A percentile compares a stretch with the other conserved stretches of the same genome.
Evolutionary conservation across 2,888 invertebrate genomes (phyloP).

Genomic region (Hyposoter didymator): DNA sequence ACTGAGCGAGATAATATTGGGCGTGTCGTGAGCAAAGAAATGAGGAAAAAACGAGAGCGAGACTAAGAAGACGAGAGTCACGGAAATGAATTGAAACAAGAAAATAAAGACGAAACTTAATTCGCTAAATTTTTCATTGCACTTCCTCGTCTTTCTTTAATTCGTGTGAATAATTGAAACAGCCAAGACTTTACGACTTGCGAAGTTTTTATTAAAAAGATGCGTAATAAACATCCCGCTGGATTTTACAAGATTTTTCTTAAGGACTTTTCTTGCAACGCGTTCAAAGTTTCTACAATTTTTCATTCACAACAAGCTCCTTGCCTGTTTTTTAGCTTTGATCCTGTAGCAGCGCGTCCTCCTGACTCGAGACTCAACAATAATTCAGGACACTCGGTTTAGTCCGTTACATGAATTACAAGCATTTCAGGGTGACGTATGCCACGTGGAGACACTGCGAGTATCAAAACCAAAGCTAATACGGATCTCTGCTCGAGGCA

Average conservation of each 20-base stretch:
- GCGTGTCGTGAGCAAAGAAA: constrained; percentile 8
- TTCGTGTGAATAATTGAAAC: constrained; percentile 77
- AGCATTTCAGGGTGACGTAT: constrained; percentile 1
- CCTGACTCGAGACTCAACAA: constrained; percentile 45
- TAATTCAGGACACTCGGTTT: constrained; percentile 48
- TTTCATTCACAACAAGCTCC: neutral
- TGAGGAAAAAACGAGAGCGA: neutral
- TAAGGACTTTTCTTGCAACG: neutral
- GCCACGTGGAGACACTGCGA: constrained; percentile 6
- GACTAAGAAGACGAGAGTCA: neutral
- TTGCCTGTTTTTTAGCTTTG: constrained; percentile 8
- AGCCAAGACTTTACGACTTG: constrained; percentile 69
- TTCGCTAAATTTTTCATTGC: constrained; percentile 31
- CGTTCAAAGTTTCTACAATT: neutral
- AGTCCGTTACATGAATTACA: constrained; percentile 39
- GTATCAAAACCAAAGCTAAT: too few relatives aligned
- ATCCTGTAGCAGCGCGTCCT: constrained; percentile 10
- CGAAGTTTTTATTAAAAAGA: neutral
- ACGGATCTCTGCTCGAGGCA: constrained; percentile 66
- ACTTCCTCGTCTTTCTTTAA: constrained; percentile 41
- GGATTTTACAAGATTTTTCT: neutral
- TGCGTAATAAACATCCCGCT: neutral
- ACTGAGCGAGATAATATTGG: constrained; percentile 52
- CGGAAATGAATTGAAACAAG: constrained; percentile 58
- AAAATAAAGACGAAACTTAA: constrained; percentile 62